Conservation (phyloP, 2,888 invertebrate genomes). For the Sinodicranocentrus sp. region DNA sequence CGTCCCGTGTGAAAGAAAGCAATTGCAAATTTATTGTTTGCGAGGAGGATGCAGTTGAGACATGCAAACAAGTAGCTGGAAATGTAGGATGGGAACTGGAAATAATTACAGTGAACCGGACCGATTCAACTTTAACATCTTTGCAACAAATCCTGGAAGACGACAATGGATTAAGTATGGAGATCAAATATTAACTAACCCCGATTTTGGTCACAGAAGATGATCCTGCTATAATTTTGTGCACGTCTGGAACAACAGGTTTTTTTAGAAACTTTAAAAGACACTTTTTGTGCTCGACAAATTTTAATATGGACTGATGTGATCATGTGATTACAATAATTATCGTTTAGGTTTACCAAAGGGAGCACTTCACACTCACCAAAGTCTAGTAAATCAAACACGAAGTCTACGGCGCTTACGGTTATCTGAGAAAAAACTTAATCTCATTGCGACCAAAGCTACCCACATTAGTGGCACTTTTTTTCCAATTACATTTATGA, state of each 20-base stretch:
- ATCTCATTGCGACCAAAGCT: conserved; percentile 65
- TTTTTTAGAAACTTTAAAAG: conserved; percentile 39
- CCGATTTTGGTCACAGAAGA: conserved; percentile 39
- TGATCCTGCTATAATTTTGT: conserved; percentile 69
- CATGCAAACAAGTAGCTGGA: conserved; percentile 44
- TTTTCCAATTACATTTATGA: conserved; percentile 37
- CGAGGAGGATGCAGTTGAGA: conserved; percentile 58
- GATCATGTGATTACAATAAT: background rate
- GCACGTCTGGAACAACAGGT: conserved; percentile 74
- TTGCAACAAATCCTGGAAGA: conserved; percentile 40
- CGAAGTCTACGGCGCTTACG: conserved; percentile 14
- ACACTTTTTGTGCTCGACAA: too few species aligned
- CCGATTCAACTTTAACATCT: background rate
- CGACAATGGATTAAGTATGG: conserved; percentile 36
- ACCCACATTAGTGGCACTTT: conserved; percentile 70
- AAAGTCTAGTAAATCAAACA: conserved; percentile 35
- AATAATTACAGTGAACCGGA: conserved; percentile 60
- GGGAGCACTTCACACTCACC: conserved; percentile 73
- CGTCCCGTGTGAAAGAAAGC: conserved; percentile 67
- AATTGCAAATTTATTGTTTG: conserved; percentile 71
- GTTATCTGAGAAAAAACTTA: background rate
- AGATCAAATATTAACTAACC: conserved; percentile 10
- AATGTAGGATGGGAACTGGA: conserved; percentile 66
- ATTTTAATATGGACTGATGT: background rate
- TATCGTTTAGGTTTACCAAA: conserved; percentile 44